These are phyloP conservation scores for Lontra canadensis DNA, from an alignment of 2,113 vertebrate genomes.

Conservation along the genomic window DNA sequence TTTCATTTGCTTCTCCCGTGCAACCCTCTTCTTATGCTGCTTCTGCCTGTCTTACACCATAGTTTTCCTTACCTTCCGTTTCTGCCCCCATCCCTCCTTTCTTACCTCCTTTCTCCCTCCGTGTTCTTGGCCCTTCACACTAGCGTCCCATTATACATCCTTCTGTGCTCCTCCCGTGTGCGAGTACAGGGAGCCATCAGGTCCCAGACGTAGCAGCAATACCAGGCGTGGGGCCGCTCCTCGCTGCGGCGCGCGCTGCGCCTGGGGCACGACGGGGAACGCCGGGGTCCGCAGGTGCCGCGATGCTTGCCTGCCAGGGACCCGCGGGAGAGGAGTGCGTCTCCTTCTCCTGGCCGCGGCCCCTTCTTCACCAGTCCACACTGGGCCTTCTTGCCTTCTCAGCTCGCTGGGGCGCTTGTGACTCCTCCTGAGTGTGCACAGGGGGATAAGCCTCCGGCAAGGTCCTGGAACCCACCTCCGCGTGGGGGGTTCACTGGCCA, in stretches of 20 bases:
- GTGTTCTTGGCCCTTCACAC: not conserved
- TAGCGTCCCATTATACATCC: fast-evolving
- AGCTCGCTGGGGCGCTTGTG: no score
- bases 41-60: no score
- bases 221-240: fast-evolving
- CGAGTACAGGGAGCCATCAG: fast-evolving
- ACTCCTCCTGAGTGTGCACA: fast-evolving
- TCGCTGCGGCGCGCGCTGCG: fast-evolving
- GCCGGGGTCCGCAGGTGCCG: not conserved
- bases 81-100: not conserved
- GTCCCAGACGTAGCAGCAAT: not conserved
- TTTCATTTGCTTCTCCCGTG: not conserved
- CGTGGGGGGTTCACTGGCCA: not conserved
- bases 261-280: no score
- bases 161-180: no score
- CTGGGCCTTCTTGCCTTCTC: no score
- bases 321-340: not conserved
- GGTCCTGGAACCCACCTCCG: not conserved
- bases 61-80: not conserved
- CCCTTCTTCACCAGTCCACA: no score
- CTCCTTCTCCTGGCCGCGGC: fast-evolving
- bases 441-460: fast-evolving
- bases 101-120: not conserved
- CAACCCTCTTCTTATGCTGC: not conserved
- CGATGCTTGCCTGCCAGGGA: not conserved